Base-by-base conservation (phyloP, 2,888 invertebrate species). In the Sthenelais limicola region DNA sequence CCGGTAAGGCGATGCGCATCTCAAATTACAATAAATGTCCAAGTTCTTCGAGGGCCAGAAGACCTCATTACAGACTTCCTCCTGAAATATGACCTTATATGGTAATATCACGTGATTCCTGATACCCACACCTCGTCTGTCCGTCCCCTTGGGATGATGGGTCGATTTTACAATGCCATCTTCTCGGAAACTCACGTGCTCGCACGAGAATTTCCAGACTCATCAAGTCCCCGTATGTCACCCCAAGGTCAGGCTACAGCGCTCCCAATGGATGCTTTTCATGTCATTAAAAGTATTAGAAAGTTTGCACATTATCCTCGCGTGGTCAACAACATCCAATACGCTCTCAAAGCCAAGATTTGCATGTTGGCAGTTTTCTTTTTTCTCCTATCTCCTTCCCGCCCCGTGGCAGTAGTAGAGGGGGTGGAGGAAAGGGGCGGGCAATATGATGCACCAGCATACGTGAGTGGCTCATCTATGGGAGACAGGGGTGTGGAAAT, bases 151-250 rank as follows among this genome's bases (percentile, higher is more conserved):
- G 56, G 32, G 56, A 33, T 28, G 56, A 56, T 15, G 56, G 56
- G 56, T 56, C 56, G 56, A 30, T 56, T 56, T 56, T 33, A 56
- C 56, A 28, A 28, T 56, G 56, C 56, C 56, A 56, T 56, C 56
- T 56, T 56, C 56, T 28, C 18, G 18, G 30, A 56, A 56, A 56
- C 32, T 56, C 56, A 33, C 56, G 56, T 56, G 56, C 56, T 56
- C 33, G 33, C 56, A 56, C 56, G 56, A 56, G 56, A 52, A 24
- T 56, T 32, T 32, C 56, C 32, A 56, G 28, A 52, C 7, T 12
- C 9, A 2, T 32, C 56, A 33, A 5, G n/a, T 32, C 30, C 32
- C 12, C 32, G 28, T 3, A 33, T 28, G 2, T n/a, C 18, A 33
- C 21, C 18, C 30, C 28, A 30, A 21, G 56, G 56, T 56, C 30